Evolutionary conservation across 1,140 invertebrate species (phyloP).

Genomic region (Melanaphis sacchari): DNA sequence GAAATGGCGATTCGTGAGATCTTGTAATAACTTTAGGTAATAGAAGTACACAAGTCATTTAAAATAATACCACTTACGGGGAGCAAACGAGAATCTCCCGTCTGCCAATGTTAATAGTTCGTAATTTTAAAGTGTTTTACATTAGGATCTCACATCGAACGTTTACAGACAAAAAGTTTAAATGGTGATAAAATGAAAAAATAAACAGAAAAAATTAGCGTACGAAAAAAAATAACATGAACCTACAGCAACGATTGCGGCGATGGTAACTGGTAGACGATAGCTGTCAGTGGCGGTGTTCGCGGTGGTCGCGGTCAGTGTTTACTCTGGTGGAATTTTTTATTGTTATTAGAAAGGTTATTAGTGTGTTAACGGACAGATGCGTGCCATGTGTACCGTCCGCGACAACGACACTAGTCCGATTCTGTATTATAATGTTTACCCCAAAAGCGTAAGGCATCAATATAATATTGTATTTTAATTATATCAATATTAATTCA

Average conservation of each 20-base stretch:
- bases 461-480: background rate
- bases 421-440: background rate
- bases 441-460: background rate
- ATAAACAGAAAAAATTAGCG: background rate
- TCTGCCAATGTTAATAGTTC: background rate
- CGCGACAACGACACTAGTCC: conserved; percentile 3
- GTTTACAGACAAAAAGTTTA: background rate
- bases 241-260: background rate
- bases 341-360: conserved; percentile 23
- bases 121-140: too few relatives aligned
- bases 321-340: conserved; percentile 32
- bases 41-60: background rate
- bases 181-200: background rate
- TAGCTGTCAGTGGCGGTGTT: background rate
- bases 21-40: background rate
- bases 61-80: background rate
- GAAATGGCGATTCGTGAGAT: background rate
- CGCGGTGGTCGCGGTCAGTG: background rate
- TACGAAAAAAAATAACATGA: background rate
- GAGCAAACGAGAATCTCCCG: background rate
- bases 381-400: background rate
- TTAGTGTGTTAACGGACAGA: background rate
- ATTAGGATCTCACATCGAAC: background rate
- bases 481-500: background rate
- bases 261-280: background rate